phyloP scores from a whole-genome alignment of 2,888 invertebrate species.

The Parnassius glacialis region DNA sequence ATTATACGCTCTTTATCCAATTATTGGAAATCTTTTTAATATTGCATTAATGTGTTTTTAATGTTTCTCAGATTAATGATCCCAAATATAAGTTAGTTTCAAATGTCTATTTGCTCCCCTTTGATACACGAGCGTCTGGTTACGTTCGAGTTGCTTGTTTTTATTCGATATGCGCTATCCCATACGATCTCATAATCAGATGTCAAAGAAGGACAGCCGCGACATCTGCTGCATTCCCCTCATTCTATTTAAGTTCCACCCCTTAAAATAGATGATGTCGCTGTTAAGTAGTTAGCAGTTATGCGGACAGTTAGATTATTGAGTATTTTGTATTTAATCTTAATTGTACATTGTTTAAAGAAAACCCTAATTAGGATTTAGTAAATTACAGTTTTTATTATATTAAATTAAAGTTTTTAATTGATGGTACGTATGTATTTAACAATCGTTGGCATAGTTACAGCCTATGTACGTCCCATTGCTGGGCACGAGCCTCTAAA shows the following conservation, averaged over 20 bases:
- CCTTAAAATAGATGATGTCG: slow-evolving; percentile 45
- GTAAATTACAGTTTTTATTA: too few species aligned
- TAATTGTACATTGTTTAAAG: too few species aligned
- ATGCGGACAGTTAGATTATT: slow-evolving; percentile 29
- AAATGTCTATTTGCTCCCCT: neutral
- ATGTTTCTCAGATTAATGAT: slow-evolving; percentile 12
- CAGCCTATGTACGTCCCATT: too few species aligned
- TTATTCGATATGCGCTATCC: slow-evolving; percentile 33
- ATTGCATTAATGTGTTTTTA: slow-evolving; percentile 3
- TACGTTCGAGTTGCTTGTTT: slow-evolving; percentile 12
- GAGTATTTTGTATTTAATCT: neutral
- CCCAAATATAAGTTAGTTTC: neutral
- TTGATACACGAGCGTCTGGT: slow-evolving; percentile 1
- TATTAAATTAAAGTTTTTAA: too few species aligned
- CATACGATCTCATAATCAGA: slow-evolving; percentile 40
- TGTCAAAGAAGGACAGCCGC: slow-evolving; percentile 35
- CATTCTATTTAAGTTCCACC: slow-evolving; percentile 36
- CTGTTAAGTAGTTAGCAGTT: slow-evolving; percentile 38
- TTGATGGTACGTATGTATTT: too few species aligned
- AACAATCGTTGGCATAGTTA: too few species aligned
- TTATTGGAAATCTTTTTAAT: slow-evolving; percentile 30
- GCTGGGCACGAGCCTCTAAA: too few species aligned
- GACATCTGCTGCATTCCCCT: slow-evolving; percentile 61
- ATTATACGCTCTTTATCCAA: slow-evolving; percentile 48
- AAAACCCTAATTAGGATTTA: too few species aligned